Evolutionary conservation across 1,140 invertebrate species (phyloP).

Genomic region (Antheraea pernyi): DNA sequence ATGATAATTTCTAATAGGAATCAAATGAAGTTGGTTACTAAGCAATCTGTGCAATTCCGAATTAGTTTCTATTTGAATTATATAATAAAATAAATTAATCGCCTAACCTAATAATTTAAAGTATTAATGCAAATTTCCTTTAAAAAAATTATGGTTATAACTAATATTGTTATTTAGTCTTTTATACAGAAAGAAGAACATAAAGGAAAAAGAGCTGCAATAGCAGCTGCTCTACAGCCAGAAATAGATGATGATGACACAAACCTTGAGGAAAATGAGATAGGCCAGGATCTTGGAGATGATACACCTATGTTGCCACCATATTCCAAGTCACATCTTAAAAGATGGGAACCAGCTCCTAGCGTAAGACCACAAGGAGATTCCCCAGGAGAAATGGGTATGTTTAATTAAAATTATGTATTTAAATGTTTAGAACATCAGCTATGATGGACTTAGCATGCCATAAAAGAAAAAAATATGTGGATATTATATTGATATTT

Average conservation of each 20-base stretch:
- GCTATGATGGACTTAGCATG: too few relatives aligned
- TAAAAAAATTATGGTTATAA: neutral
- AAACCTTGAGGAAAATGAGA: slow-evolving; percentile 62
- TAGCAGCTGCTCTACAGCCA: slow-evolving; percentile 64
- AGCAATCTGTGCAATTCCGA: too few relatives aligned
- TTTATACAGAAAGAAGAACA: slow-evolving; percentile 40
- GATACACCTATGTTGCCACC: slow-evolving; percentile 52
- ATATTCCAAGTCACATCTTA: slow-evolving; percentile 79
- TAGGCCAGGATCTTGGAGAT: slow-evolving; percentile 56
- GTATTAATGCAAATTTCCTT: too few relatives aligned
- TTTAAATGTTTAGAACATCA: too few relatives aligned
- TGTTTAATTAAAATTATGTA: slow-evolving; percentile 13
- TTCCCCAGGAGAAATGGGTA: slow-evolving; percentile 92
- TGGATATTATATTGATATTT: too few relatives aligned
- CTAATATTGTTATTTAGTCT: slow-evolving; percentile 7
- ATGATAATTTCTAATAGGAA: too few relatives aligned
- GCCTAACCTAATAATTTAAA: too few relatives aligned
- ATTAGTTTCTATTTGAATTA: too few relatives aligned
- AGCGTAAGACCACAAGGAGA: slow-evolving; percentile 84
- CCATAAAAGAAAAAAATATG: too few relatives aligned
- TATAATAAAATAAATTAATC: too few relatives aligned
- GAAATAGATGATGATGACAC: slow-evolving; percentile 63
- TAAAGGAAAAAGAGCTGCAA: slow-evolving; percentile 70
- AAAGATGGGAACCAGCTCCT: slow-evolving; percentile 86
- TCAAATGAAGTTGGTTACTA: too few relatives aligned